Evolutionary conservation across 1,140 invertebrate genomes (phyloP).

Genomic region (Spodoptera frugiperda): DNA sequence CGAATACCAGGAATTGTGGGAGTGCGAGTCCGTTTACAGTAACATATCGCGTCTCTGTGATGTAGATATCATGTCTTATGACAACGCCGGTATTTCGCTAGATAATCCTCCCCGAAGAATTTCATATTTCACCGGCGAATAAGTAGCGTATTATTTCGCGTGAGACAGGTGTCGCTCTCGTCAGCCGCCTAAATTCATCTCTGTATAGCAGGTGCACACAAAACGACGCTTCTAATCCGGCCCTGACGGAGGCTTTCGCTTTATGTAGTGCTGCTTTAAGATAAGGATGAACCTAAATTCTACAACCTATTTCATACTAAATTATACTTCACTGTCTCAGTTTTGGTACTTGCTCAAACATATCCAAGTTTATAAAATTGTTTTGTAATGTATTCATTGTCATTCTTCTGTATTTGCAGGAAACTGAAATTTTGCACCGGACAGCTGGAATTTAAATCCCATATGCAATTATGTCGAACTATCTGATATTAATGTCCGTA

Average conservation of each 20-base stretch:
- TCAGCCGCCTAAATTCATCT: slow-evolving; percentile 74
- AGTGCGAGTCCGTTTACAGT: background rate
- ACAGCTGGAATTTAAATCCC: slow-evolving; percentile 11
- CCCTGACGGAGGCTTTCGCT: slow-evolving; percentile 52
- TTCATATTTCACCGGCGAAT: slow-evolving; percentile 79
- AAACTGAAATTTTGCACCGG: slow-evolving; percentile 15
- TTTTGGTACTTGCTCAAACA: background rate
- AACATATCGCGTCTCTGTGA: slow-evolving; percentile 34
- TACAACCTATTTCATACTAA: background rate
- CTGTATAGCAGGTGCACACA: slow-evolving; percentile 68
- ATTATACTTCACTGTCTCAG: background rate
- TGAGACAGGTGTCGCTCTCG: slow-evolving; percentile 76
- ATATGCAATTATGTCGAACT: slow-evolving; percentile 19
- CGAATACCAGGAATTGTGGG: slow-evolving; percentile 29
- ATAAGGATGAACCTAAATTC: slow-evolving; percentile 21
- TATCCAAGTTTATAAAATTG: no score
- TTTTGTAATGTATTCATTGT: background rate
- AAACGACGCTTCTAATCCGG: slow-evolving; percentile 70
- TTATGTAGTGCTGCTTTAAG: slow-evolving; percentile 40
- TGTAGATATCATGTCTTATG: slow-evolving; percentile 49
- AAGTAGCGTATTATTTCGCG: slow-evolving; percentile 76
- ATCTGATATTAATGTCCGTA: slow-evolving; percentile 29
- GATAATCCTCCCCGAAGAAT: slow-evolving; percentile 71
- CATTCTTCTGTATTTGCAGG: background rate
- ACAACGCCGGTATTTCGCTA: slow-evolving; percentile 48